These are phyloP conservation scores for western clawed frog (Xenopus tropicalis) DNA, from an alignment of 2,113 vertebrate genomes.

Conservation along the genomic window UCB_Xtro_10.0 CM004447.2:117669001-117669500, in stretches of 20 bases:
- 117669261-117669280: slow-evolving; percentile 15
- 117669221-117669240: slow-evolving; percentile 29
- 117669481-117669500: too few relatives aligned
- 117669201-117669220: slow-evolving; percentile 40
- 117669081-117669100: slow-evolving; percentile 2
- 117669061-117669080: neutral
- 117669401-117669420: too few relatives aligned
- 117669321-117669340: neutral
- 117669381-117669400: neutral
- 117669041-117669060: neutral
- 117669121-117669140: slow-evolving; percentile 47
- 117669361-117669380: slow-evolving; percentile 1
- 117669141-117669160: slow-evolving; percentile 36
- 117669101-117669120: slow-evolving; percentile 21
- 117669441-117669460: too few relatives aligned
- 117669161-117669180: slow-evolving; percentile 21
- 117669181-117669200: neutral
- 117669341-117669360: slow-evolving; percentile 2
- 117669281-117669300: slow-evolving; percentile 23
- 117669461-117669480: too few relatives aligned
- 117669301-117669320: slow-evolving; percentile 27
- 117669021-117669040: neutral
- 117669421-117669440: too few relatives aligned
- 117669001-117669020: neutral
- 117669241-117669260: slow-evolving; percentile 30